These are phyloP conservation scores for Sinosuthora webbiana DNA, from an alignment of 2,113 vertebrate genomes.

Conservation along the genomic window DNA sequence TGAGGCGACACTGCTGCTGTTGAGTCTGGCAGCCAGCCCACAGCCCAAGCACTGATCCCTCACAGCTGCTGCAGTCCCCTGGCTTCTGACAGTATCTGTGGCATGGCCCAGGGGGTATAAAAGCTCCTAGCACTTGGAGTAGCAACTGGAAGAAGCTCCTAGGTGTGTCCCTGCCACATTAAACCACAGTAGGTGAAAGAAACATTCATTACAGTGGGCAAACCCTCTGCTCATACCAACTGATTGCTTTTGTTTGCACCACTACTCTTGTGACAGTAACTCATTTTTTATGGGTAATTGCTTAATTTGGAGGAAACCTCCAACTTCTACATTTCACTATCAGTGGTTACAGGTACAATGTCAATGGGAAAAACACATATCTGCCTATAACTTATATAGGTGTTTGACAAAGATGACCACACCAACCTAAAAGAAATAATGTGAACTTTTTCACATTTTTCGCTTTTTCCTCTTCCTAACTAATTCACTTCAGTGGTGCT, in stretches of 20 bases:
- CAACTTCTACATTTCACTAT: not conserved
- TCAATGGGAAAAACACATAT: rapidly evolving
- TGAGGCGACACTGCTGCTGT: not conserved
- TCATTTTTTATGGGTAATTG: not conserved
- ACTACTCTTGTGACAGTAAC: not conserved
- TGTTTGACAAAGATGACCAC: not conserved
- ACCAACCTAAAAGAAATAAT: not conserved
- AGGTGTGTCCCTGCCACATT: not conserved
- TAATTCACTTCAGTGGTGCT: not conserved
- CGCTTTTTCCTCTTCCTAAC: not conserved
- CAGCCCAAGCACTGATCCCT: not conserved
- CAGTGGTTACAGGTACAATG: rapidly evolving
- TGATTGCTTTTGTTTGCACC: not conserved
- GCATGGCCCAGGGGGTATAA: not conserved
- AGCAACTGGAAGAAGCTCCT: not conserved
- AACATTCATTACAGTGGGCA: not conserved
- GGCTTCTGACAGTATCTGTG: not conserved
- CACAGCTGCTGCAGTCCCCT: not conserved
- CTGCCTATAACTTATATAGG: not conserved
- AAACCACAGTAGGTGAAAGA: not conserved
- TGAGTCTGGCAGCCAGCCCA: not conserved
- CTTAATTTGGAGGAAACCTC: not conserved
- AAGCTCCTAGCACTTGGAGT: not conserved
- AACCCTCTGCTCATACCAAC: not conserved
- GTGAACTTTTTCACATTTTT: not conserved